Evolutionary conservation across 2,888 invertebrate genomes (phyloP).

Genomic region (Notocelia uddmanniana): DNA sequence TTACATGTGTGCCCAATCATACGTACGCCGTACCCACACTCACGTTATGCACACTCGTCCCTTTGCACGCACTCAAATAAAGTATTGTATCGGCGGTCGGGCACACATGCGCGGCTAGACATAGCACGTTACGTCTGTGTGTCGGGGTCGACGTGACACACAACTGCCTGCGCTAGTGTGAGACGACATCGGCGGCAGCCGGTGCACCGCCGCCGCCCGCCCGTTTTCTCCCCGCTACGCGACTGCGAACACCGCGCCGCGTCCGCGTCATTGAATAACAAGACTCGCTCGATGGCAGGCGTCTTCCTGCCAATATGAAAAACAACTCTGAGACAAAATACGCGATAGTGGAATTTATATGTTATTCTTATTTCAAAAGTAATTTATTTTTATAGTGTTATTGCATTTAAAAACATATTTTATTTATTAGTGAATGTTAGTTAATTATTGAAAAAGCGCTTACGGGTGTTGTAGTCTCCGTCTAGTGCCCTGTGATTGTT

Average conservation of each 20-base stretch:
- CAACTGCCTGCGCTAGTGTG: constrained; percentile 66
- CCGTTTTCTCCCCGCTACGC: constrained; percentile 79
- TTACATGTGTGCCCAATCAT: constrained; percentile 72
- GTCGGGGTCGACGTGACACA: constrained; percentile 66
- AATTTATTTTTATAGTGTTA: constrained; percentile 85
- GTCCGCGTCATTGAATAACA: constrained; percentile 85
- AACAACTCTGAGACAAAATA: constrained; percentile 80
- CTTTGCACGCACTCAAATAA: constrained; percentile 66
- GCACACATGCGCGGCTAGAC: constrained; percentile 81
- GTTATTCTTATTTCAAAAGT: constrained; percentile 79
- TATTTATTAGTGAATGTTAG: constrained; percentile 85
- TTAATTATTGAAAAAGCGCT: constrained; percentile 79
- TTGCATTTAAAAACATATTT: constrained; percentile 75
- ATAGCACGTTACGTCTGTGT: constrained; percentile 66
- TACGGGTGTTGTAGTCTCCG: constrained; percentile 72
- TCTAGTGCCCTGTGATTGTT: constrained; percentile 82
- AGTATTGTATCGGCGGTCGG: constrained; percentile 69
- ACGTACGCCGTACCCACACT: constrained; percentile 59
- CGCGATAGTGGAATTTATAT: constrained; percentile 83
- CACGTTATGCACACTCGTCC: constrained; percentile 66
- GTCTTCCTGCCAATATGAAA: constrained; percentile 84
- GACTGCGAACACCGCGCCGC: constrained; percentile 81
- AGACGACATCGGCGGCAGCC: constrained; percentile 82
- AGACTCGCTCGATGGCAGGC: constrained; percentile 85
- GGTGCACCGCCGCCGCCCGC: constrained; percentile 77